These are phyloP conservation scores for Epinephelus fuscoguttatus DNA, from an alignment of 2,113 vertebrate species.

Conservation along the genomic window DNA sequence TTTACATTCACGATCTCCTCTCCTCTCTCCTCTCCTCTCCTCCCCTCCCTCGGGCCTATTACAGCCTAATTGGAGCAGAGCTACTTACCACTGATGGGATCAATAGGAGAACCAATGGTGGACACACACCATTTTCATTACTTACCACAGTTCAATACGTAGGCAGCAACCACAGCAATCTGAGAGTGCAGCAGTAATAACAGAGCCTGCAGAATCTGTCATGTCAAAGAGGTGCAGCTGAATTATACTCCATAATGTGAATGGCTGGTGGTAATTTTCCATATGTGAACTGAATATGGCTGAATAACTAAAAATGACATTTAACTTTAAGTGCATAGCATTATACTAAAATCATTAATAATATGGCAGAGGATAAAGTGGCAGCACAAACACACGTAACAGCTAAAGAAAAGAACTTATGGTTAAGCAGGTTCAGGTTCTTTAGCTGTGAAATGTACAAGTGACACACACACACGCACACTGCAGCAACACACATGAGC, in stretches of 20 bases:
- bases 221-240: slow-evolving; percentile 20
- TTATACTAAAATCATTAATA: not conserved
- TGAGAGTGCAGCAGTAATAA: slow-evolving; percentile 49
- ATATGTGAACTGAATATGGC: not conserved
- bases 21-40: slow-evolving; percentile 34
- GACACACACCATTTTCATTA: slow-evolving; percentile 81
- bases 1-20: not conserved
- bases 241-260: slow-evolving; percentile 27
- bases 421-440: not conserved
- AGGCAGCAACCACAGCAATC: slow-evolving; percentile 56
- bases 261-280: slow-evolving; percentile 4
- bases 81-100: slow-evolving; percentile 80
- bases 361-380: not conserved
- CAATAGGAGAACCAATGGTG: slow-evolving; percentile 65
- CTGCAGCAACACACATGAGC: not conserved
- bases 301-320: slow-evolving; percentile 4
- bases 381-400: not conserved
- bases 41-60: slow-evolving; percentile 58
- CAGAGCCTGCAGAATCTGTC: slow-evolving; percentile 50
- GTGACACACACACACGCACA: not conserved
- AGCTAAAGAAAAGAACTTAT: not conserved
- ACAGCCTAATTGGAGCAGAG: slow-evolving; percentile 74
- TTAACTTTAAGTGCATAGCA: slow-evolving; percentile 12
- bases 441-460: slow-evolving; percentile 9
- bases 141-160: slow-evolving; percentile 73